Evolutionary conservation across 2,888 invertebrate species (phyloP).

Genomic region (Tortricodes alternella): DNA sequence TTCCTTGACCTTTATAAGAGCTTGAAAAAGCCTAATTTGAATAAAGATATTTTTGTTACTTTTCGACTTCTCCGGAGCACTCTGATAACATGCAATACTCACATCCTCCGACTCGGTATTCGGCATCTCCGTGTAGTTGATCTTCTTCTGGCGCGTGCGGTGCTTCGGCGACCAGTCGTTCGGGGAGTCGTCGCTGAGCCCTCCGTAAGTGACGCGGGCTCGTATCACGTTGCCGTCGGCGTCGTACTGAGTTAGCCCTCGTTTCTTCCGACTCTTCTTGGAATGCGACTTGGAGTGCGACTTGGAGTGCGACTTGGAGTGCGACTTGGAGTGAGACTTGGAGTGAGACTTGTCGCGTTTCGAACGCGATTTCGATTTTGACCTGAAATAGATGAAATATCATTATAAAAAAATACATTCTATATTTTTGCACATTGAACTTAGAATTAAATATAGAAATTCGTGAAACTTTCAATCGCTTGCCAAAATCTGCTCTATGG

Average conservation of each 20-base stretch:
- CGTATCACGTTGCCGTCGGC: slow-evolving; percentile 64
- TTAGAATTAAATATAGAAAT: too few relatives aligned
- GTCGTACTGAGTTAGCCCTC: slow-evolving; percentile 64
- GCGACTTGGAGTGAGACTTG: too few relatives aligned
- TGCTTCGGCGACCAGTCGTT: slow-evolving; percentile 85
- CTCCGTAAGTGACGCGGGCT: slow-evolving; percentile 80
- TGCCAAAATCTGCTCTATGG: too few relatives aligned
- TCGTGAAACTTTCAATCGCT: too few relatives aligned
- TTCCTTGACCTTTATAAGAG: too few relatives aligned
- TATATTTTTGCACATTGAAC: too few relatives aligned
- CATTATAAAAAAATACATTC: too few relatives aligned
- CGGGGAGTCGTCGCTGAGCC: slow-evolving; percentile 71
- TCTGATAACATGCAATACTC: too few relatives aligned
- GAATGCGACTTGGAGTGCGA: slow-evolving; percentile 43
- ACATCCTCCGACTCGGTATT: slow-evolving; percentile 90
- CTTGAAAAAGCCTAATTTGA: too few relatives aligned
- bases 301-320: slow-evolving; percentile 38
- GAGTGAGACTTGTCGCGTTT: not conserved
- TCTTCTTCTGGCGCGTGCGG: slow-evolving; percentile 88
- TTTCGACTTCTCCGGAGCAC: too few relatives aligned
- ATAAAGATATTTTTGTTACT: too few relatives aligned
- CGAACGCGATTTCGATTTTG: slow-evolving; percentile 8
- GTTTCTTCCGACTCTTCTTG: slow-evolving; percentile 38
- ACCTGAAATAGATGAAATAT: not conserved
- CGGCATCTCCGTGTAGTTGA: slow-evolving; percentile 89